Base-by-base conservation (phyloP, 2,113 vertebrate genomes). In the Coturnix japonica region DNA sequence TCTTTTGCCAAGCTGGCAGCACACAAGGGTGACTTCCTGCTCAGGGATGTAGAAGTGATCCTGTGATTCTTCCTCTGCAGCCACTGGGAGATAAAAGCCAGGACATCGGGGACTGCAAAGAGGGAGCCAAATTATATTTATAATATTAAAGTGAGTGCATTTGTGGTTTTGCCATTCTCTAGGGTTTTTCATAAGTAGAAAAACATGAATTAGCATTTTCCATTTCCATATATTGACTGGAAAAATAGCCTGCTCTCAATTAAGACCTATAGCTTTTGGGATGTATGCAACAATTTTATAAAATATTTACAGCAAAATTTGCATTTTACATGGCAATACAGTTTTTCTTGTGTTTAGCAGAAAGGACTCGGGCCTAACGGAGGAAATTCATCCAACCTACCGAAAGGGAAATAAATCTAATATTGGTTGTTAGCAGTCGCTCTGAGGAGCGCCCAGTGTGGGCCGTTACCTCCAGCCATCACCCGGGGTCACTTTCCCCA, bases 161-260 rank as follows among this genome's bases (percentile, higher is more conserved):
- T 98, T 98, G 97, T 97, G 98, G 96, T 97, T 96, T 97, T 98
- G 97, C 96, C 97, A 43, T 97, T 97, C 98, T 98, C 98, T 88
- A 93, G 98, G 98, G 98, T 95, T 97, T 98, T 98, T 97, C 97
- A 75, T 97, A 97, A 98, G 98, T 97, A 97, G 98, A 98, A 98
- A 98, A 98, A 98, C 98, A 98, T 97, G 97, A 98, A 98, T 98
- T 98, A 98, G 97, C 98, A 98, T 98, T 98, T 98, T 97, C 97
- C 97, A 98, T 98, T 98, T 98, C 98, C 98, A 98, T 98, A 97
- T 98, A 98, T 98, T 98, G 97, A 98, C 98, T 98, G 97, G 97
- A 98, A 98, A 98, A 98, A 98, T 98, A 96, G 97, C 97, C 97
- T 96, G 97, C 97, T 98, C 98, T 98, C 97, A 98, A 98, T 98